Evolutionary conservation across 2,888 invertebrate species (phyloP).

Genomic region (Folsomia manolachei): DNA sequence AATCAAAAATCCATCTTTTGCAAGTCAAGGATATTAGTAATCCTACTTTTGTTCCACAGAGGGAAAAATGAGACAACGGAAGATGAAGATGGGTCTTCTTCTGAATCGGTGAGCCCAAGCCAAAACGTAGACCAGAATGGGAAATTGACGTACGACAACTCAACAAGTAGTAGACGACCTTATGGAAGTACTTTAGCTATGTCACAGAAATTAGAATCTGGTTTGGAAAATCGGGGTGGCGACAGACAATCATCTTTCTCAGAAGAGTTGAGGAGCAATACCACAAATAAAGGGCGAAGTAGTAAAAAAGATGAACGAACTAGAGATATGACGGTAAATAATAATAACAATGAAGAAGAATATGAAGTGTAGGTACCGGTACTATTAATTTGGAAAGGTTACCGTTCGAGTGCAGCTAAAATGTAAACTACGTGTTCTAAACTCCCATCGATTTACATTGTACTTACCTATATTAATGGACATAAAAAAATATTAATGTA

Average conservation of each 20-base stretch:
- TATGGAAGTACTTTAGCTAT: too few relatives aligned
- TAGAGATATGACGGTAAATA: background rate
- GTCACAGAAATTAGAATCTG: too few relatives aligned
- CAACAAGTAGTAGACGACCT: background rate
- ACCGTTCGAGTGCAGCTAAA: too few relatives aligned
- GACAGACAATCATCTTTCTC: background rate
- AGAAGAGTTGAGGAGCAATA: background rate
- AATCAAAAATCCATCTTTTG: background rate
- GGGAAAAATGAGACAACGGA: background rate
- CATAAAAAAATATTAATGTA: too few relatives aligned
- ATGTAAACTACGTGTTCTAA: too few relatives aligned
- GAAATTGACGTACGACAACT: background rate
- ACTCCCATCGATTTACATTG: too few relatives aligned
- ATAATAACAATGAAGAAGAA: background rate
- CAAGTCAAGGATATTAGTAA: background rate
- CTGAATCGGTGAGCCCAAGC: background rate
- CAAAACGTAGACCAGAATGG: too few relatives aligned
- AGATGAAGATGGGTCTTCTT: background rate
- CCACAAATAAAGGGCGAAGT: background rate
- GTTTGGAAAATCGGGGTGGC: background rate
- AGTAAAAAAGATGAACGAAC: background rate
- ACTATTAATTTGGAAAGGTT: too few relatives aligned
- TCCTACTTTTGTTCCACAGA: background rate
- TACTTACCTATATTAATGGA: too few relatives aligned
- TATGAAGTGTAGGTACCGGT: too few relatives aligned